A percentile compares a stretch with the other conserved stretches of the same genome.
phyloP scores from a whole-genome alignment of 1,140 invertebrate species.

The Drosophila triauraria region DNA sequence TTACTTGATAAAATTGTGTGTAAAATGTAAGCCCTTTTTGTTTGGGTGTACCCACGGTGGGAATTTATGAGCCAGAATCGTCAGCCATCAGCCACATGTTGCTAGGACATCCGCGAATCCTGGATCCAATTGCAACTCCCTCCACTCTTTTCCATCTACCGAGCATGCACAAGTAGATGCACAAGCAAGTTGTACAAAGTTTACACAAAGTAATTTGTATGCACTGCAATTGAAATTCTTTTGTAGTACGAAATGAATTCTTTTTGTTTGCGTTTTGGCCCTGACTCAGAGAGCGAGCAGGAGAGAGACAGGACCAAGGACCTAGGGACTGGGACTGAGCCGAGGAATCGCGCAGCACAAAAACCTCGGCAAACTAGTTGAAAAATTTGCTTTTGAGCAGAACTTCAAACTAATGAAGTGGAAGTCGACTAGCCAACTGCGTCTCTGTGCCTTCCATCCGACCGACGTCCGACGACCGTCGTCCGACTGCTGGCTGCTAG shows the following conservation, averaged over 20 bases:
- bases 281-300: conserved; percentile 14
- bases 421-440: conserved; percentile 37
- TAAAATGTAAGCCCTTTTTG: neutral
- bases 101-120: conserved; percentile 38
- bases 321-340: neutral
- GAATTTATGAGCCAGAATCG: conserved; percentile 46
- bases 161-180: conserved; percentile 38
- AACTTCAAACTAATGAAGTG: conserved; percentile 75
- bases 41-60: conserved; percentile 4
- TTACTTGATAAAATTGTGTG: neutral
- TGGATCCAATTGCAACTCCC: conserved; percentile 15
- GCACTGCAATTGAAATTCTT: conserved; percentile 77
- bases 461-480: conserved; percentile 6
- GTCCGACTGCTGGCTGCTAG: neutral
- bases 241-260: conserved; percentile 73
- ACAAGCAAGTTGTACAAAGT: conserved; percentile 63
- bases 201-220: conserved; percentile 79
- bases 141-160: conserved; percentile 14
- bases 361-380: conserved; percentile 61
- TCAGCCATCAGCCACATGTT: conserved; percentile 48
- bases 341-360: conserved; percentile 42
- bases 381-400: conserved; percentile 60
- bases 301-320: conserved; percentile 13
- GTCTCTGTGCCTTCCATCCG: conserved; percentile 30
- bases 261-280: conserved; percentile 67